A percentile compares a stretch with the other conserved stretches of the same genome.
Conservation (phyloP, 2,888 invertebrate genomes). For the Galeruca laticollis region DNA sequence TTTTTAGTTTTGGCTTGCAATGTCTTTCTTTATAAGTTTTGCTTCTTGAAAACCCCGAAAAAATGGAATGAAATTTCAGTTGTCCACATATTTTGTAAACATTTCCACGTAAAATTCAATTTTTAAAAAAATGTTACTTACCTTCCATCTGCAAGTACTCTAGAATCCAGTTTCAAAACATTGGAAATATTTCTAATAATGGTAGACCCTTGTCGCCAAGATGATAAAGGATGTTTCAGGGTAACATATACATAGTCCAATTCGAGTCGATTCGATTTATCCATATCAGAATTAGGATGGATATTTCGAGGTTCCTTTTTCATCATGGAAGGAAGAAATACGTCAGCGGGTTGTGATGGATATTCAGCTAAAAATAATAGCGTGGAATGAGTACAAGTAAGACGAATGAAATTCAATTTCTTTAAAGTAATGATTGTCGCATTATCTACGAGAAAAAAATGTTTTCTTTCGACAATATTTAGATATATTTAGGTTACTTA, state of each 20-base stretch:
- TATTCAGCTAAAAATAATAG: slow-evolving; percentile 11
- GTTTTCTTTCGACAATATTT: too few relatives aligned
- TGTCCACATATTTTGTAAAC: too few relatives aligned
- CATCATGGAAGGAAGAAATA: slow-evolving; percentile 58
- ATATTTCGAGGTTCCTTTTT: slow-evolving; percentile 64
- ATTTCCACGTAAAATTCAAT: too few relatives aligned
- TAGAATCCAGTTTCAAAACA: slow-evolving; percentile 76
- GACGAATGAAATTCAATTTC: neutral
- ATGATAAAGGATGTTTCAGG: slow-evolving; percentile 77
- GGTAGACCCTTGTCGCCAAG: slow-evolving; percentile 80
- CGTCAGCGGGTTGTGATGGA: slow-evolving; percentile 26
- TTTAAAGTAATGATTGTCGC: neutral
- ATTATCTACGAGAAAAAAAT: too few relatives aligned
- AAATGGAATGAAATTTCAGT: too few relatives aligned
- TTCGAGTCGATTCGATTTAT: slow-evolving; percentile 64
- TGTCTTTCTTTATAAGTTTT: too few relatives aligned
- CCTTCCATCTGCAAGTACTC: slow-evolving; percentile 75
- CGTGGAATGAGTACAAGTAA: too few relatives aligned
- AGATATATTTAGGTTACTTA: too few relatives aligned
- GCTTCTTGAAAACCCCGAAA: too few relatives aligned
- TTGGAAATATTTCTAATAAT: slow-evolving; percentile 79
- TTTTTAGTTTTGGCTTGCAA: too few relatives aligned
- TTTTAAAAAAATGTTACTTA: slow-evolving; percentile 66
- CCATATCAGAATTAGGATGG: slow-evolving; percentile 60
- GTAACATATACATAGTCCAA: slow-evolving; percentile 84